Conservation (phyloP, 2,797 vertebrate genomes). For the Cyprinodon diabolis region DNA sequence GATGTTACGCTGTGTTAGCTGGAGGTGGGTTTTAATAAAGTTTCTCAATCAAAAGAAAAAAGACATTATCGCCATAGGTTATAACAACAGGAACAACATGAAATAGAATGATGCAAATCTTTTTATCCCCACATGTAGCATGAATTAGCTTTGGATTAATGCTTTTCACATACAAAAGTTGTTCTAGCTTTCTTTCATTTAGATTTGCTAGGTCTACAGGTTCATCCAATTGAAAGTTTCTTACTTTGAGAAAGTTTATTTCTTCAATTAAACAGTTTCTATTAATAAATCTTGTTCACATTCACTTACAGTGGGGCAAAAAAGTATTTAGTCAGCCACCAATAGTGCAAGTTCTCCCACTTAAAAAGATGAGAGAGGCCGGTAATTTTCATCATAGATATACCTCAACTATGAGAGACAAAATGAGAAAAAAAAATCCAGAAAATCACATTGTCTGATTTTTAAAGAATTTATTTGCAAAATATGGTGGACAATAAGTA, state of each 20-base stretch:
- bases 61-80: neutral
- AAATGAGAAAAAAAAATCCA: too few species aligned
- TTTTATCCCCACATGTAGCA: neutral
- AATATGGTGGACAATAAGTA: too few species aligned
- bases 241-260: neutral
- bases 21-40: neutral
- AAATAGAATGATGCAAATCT: neutral
- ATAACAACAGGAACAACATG: neutral
- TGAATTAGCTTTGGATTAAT: neutral
- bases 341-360: too few species aligned
- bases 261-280: neutral
- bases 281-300: neutral
- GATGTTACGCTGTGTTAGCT: neutral
- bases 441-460: too few species aligned
- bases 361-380: too few species aligned
- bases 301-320: neutral
- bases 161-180: neutral
- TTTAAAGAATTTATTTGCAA: too few species aligned
- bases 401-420: too few species aligned
- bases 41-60: neutral
- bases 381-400: too few species aligned
- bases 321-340: too few species aligned
- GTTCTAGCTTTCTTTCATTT: neutral
- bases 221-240: neutral
- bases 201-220: neutral